phyloP scores from a whole-genome alignment of 2,888 invertebrate genomes.

The Anarsia innoxiella region DNA sequence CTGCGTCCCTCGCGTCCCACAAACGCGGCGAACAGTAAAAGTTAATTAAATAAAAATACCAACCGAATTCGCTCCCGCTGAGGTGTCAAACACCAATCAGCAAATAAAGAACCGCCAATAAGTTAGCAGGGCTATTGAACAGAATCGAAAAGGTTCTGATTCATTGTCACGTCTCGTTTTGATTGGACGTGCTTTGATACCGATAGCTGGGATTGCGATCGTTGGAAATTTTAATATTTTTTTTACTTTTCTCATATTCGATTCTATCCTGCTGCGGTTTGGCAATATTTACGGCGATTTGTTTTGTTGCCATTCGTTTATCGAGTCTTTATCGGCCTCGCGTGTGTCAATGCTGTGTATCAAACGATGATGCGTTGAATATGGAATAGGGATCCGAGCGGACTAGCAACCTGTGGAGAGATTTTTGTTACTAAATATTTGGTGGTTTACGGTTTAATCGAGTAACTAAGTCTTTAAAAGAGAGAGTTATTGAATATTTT shows the following conservation, averaged over 20 bases:
- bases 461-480: no score
- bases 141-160: slow-evolving; percentile 66
- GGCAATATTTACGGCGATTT: slow-evolving; percentile 57
- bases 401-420: slow-evolving; percentile 9
- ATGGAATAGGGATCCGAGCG: slow-evolving; percentile 8
- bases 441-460: neutral
- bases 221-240: slow-evolving; percentile 66
- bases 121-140: slow-evolving; percentile 65
- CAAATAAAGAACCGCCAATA: slow-evolving; percentile 69
- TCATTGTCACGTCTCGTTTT: slow-evolving; percentile 72
- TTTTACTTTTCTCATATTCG: slow-evolving; percentile 59
- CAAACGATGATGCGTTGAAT: slow-evolving; percentile 10
- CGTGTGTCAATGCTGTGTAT: slow-evolving; percentile 17
- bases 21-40: slow-evolving; percentile 45
- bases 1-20: slow-evolving; percentile 29
- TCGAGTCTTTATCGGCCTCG: slow-evolving; percentile 31
- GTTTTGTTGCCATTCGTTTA: slow-evolving; percentile 50
- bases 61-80: slow-evolving; percentile 48
- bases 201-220: slow-evolving; percentile 68
- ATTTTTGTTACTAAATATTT: slow-evolving; percentile 4
- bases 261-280: slow-evolving; percentile 61
- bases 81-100: slow-evolving; percentile 69
- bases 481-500: no score
- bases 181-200: slow-evolving; percentile 74
- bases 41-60: slow-evolving; percentile 68